phyloP scores from a whole-genome alignment of 2,113 vertebrate genomes.

The Geococcyx californianus region DNA sequence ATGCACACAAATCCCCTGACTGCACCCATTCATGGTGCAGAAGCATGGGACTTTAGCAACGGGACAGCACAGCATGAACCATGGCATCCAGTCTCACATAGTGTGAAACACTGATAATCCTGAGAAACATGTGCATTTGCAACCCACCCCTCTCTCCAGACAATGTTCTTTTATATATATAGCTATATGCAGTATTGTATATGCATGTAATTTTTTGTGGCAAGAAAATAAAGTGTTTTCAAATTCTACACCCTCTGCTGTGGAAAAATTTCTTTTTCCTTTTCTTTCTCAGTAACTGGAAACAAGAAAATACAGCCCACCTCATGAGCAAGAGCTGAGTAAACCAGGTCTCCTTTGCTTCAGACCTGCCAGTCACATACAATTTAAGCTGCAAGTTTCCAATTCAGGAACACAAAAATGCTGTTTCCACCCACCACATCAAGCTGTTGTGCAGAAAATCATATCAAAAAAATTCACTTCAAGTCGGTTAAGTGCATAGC shows the following conservation, averaged over 20 bases:
- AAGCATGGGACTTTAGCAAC: background rate
- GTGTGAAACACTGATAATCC: background rate
- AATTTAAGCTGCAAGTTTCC: slow-evolving; percentile 1
- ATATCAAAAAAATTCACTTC: background rate
- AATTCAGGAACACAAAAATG: background rate
- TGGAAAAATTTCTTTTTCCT: background rate
- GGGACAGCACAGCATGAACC: background rate
- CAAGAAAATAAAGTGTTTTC: slow-evolving; percentile 1
- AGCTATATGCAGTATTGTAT: background rate
- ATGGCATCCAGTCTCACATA: background rate
- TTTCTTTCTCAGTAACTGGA: background rate
- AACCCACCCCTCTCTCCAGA: background rate
- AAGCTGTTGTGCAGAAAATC: background rate
- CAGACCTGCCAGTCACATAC: background rate
- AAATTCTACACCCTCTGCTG: background rate
- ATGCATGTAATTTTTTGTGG: background rate
- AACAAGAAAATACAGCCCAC: background rate
- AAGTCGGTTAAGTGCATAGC: background rate
- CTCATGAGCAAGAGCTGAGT: background rate
- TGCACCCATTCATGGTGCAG: fast-evolving
- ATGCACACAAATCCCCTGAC: fast-evolving
- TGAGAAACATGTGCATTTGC: background rate
- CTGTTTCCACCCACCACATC: background rate
- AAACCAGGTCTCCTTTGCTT: slow-evolving; percentile 10
- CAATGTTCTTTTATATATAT: background rate